A percentile compares a stretch with the other conserved stretches of the same genome.
Evolutionary conservation across 2,113 vertebrate genomes (phyloP).

Genomic region (Archilochus colubris): DNA sequence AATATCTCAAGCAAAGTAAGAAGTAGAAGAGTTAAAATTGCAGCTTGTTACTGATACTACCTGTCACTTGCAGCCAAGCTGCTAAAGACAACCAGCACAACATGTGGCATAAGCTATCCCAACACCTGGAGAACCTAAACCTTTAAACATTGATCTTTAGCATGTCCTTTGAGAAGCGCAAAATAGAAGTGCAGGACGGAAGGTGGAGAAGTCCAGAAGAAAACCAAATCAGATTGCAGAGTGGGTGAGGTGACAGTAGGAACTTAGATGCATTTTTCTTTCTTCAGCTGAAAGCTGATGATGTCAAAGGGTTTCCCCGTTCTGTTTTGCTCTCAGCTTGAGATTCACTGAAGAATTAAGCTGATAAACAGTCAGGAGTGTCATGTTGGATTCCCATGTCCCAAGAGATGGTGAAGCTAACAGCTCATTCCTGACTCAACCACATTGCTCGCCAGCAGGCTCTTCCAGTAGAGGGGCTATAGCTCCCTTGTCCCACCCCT

Average conservation of each 20-base stretch:
- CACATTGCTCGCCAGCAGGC: background rate
- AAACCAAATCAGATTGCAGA: background rate
- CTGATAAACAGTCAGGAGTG: slow-evolving; percentile 15
- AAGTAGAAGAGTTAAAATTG: background rate
- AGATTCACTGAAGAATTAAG: background rate
- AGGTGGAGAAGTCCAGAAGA: background rate
- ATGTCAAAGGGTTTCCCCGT: slow-evolving; percentile 45
- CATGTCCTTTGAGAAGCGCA: background rate
- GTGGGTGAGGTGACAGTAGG: background rate
- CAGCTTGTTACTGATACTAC: background rate
- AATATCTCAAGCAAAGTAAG: background rate
- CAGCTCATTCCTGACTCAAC: slow-evolving; percentile 7
- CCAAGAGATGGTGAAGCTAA: background rate
- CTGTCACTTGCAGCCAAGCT: background rate
- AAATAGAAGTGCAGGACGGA: background rate
- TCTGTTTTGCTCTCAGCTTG: background rate
- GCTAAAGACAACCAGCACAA: background rate
- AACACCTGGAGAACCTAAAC: background rate
- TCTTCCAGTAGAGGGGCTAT: background rate
- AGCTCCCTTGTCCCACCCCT: background rate
- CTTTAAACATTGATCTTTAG: background rate
- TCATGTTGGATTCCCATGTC: slow-evolving; percentile 22
- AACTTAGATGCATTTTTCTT: background rate
- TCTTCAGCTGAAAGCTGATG: background rate
- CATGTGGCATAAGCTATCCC: background rate